phyloP scores from a whole-genome alignment of 1,140 invertebrate genomes.

The Habropoda laboriosa region DNA sequence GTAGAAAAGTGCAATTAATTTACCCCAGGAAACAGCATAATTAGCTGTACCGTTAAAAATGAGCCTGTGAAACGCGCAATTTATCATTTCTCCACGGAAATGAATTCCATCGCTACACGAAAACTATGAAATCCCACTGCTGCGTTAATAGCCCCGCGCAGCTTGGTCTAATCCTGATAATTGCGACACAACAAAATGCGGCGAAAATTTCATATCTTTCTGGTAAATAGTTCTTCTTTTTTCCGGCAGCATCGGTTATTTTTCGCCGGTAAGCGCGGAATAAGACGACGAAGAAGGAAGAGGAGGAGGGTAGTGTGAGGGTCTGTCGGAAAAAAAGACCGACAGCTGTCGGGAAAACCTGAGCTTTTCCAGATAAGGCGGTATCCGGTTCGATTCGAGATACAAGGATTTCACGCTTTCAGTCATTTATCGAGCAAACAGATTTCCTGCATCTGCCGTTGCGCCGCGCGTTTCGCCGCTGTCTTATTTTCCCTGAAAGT shows the following conservation, averaged over 20 bases:
- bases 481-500: not conserved
- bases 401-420: conserved; percentile 40
- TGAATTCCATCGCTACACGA: not conserved
- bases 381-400: conserved; percentile 50
- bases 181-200: no score
- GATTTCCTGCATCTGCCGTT: conserved; percentile 19
- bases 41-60: not conserved
- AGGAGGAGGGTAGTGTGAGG: conserved; percentile 7
- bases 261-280: conserved; percentile 4
- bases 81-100: not conserved
- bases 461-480: not conserved
- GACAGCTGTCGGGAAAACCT: conserved; percentile 52
- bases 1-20: not conserved
- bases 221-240: not conserved
- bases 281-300: not conserved
- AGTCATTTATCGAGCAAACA: conserved; percentile 40
- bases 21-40: not conserved
- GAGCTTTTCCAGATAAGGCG: conserved; percentile 36
- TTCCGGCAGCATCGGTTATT: not conserved
- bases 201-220: not conserved
- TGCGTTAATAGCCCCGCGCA: not conserved
- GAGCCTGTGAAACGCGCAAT: not conserved
- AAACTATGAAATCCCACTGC: not conserved
- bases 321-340: conserved; percentile 31
- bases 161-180: not conserved